Evolutionary conservation across 2,797 vertebrate genomes (phyloP).

Genomic region (Aeoliscus strigatus): DNA sequence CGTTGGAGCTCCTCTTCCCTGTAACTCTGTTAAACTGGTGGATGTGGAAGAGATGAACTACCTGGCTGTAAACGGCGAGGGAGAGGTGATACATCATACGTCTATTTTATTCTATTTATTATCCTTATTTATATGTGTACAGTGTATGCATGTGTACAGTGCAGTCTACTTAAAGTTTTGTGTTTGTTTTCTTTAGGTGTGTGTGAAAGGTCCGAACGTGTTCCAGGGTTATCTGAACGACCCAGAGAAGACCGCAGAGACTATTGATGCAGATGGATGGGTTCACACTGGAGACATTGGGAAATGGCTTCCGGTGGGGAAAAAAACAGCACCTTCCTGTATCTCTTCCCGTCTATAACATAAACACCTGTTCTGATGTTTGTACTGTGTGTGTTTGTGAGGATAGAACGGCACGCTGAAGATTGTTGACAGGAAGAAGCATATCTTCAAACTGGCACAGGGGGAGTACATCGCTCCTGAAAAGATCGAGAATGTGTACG

Average conservation of each 20-base stretch:
- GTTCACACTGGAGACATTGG: slow-evolving; percentile 93
- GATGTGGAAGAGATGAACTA: slow-evolving; percentile 96
- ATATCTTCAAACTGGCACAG: slow-evolving; percentile 96
- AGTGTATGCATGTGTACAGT: no score
- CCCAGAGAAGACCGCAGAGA: slow-evolving; percentile 83
- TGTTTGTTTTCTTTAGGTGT: slow-evolving; percentile 74
- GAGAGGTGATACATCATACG: slow-evolving; percentile 76
- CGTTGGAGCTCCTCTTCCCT: slow-evolving; percentile 90
- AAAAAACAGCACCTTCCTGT: no score
- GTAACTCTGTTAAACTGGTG: slow-evolving; percentile 84
- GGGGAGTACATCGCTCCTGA: slow-evolving; percentile 98
- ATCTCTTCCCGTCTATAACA: no score
- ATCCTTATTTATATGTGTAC: no score
- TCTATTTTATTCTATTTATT: slow-evolving; percentile 8
- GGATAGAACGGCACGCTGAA: slow-evolving; percentile 90
- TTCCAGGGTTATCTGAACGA: slow-evolving; percentile 92
- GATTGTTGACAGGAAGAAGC: slow-evolving; percentile 95
- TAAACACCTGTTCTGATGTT: no score
- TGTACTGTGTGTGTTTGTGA: not conserved
- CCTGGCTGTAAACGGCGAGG: slow-evolving; percentile 84
- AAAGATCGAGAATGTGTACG: slow-evolving; percentile 92
- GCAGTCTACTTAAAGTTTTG: no score
- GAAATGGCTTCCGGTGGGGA: slow-evolving; percentile 91
- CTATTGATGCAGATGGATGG: slow-evolving; percentile 87
- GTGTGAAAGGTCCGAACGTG: slow-evolving; percentile 88